Conservation (phyloP, 2,888 invertebrate species). For the Suillia variegata region DNA sequence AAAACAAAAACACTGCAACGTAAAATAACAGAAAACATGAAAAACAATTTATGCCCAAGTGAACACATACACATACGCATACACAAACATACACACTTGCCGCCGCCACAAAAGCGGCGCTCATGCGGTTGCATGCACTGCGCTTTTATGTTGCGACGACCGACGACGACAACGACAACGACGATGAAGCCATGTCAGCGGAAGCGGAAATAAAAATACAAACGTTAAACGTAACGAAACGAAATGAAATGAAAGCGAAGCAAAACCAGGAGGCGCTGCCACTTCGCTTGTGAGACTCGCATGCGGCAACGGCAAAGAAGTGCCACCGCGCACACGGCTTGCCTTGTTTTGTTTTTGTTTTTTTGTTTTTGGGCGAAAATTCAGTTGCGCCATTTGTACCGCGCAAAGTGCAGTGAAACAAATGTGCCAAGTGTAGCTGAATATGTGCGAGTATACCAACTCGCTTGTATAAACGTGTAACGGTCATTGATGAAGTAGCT, state of each 20-base stretch:
- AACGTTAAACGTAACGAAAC: conserved; percentile 20
- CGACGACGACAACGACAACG: not conserved
- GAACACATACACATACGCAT: no score
- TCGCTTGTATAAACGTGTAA: no score
- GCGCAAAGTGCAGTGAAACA: no score
- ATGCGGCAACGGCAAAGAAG: not conserved
- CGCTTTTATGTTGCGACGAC: conserved; percentile 40
- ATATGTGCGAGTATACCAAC: no score
- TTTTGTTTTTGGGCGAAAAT: not conserved
- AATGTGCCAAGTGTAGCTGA: no score
- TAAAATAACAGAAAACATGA: conserved; percentile 30
- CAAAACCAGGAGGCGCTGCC: not conserved
- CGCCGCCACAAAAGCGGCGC: conserved; percentile 42
- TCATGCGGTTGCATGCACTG: conserved; percentile 48
- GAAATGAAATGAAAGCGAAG: conserved; percentile 12
- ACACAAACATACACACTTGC: conserved; percentile 24
- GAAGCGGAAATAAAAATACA: conserved; percentile 16
- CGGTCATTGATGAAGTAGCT: no score
- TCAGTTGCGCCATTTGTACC: no score
- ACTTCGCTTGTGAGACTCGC: not conserved
- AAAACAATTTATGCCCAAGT: conserved; percentile 48
- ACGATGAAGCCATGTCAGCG: conserved; percentile 9
- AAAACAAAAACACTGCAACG: conserved; percentile 1
- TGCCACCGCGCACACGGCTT: no score
- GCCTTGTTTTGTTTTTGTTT: not conserved